These are phyloP conservation scores for Trogon melanurus DNA, from an alignment of 2,113 vertebrate genomes.

Conservation along the genomic window DNA sequence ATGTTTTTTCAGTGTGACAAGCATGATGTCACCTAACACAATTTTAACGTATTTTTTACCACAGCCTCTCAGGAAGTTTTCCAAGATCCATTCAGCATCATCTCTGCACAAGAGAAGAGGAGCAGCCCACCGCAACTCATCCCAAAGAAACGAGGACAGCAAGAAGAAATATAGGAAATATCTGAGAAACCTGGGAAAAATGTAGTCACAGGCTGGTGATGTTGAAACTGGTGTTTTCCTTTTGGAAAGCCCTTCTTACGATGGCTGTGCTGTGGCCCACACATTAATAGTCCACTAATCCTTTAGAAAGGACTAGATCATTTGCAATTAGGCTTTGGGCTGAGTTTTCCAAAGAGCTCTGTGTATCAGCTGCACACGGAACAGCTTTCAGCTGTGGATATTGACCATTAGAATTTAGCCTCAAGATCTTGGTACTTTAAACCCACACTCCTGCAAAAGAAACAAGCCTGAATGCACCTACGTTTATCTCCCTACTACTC, in stretches of 20 bases:
- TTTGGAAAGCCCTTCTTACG: neutral
- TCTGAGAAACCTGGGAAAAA: neutral
- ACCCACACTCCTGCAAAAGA: neutral
- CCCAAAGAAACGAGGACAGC: neutral
- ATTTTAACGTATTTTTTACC: neutral
- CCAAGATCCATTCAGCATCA: neutral
- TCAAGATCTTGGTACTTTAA: neutral
- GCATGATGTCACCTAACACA: neutral
- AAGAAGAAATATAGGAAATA: neutral
- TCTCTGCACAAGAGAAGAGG: neutral
- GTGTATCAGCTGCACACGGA: too few species aligned
- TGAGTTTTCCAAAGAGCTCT: neutral
- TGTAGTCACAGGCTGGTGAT: neutral
- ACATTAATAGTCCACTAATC: neutral
- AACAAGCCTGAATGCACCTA: neutral
- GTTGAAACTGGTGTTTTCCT: neutral
- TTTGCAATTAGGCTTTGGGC: neutral
- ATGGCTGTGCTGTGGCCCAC: neutral
- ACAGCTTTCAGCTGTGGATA: neutral
- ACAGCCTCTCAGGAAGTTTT: neutral
- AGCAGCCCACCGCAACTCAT: neutral
- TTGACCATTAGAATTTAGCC: neutral
- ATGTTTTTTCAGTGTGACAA: neutral
- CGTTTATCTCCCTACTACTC: neutral
- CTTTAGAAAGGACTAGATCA: neutral